Base-by-base conservation (phyloP, 2,797 vertebrate genomes). In the Knipowitschia caucasica region DNA sequence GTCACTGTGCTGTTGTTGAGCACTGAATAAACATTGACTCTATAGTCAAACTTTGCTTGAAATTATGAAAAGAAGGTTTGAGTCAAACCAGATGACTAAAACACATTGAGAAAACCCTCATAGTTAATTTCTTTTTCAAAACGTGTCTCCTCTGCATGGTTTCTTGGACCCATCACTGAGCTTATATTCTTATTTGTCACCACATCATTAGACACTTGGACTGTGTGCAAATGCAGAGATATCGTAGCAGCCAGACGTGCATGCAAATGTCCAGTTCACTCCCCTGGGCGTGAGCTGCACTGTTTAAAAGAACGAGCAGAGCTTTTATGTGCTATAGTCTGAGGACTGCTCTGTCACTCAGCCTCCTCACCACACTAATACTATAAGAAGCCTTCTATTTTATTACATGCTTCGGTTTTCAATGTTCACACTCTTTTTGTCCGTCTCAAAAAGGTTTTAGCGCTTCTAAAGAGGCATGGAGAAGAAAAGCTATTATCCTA, bases 341-440 rank as follows among this genome's bases (percentile, higher is more conserved):
- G 60, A 71, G 67, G 17, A 75, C 75, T 55, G 75, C 73, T 50
- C 69, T 76, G 77, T 83, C 75, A 71, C 43, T 83, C 77, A 67
- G 50, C 30, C 55, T 54, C 66, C 67, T 60, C 69, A 69, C 58
- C n/a, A n/a, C n/a, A n/a, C n/a, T n/a, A n/a, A n/a, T n/a, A n/a
- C n/a, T n/a, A n/a, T n/a, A n/a, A n/a, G n/a, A n/a, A n/a, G n/a
- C n/a, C n/a, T n/a, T n/a, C n/a, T n/a, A 18, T 7, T 7, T 17
- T n/a, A 14, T 49, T 33, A 51, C 40, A 18, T 56, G 35, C 39
- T 74, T 35, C 42, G 39, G 45, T 56, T 39, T 11, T 31, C 23
- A 61, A 56, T 53, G 57, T 12, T 51, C 39, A 20, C 18, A 44
- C 33, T 18, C 23, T 38, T 5, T 20, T 20, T 53, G 14, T 33